phyloP scores from a whole-genome alignment of 2,113 vertebrate species.

The Sinocyclocheilus anshuiensis region DNA sequence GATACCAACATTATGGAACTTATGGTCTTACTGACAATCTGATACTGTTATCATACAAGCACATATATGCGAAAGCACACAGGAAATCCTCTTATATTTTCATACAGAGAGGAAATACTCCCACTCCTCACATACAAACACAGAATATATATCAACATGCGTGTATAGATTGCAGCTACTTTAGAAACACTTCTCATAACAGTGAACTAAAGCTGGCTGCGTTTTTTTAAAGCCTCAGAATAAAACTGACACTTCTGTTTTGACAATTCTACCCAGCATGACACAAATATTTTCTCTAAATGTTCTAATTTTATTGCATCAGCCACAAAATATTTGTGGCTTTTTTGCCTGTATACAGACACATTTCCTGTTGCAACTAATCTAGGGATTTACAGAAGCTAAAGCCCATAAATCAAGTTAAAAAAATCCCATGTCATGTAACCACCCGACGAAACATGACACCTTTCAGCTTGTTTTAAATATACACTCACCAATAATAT shows the following conservation, averaged over 20 bases:
- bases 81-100: background rate
- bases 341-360: background rate
- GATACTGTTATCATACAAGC: slow-evolving; percentile 40
- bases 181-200: background rate
- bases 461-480: slow-evolving; percentile 12
- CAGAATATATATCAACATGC: background rate
- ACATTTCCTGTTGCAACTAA: background rate
- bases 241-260: background rate
- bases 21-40: background rate
- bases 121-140: background rate
- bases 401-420: background rate
- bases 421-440: background rate
- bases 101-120: background rate
- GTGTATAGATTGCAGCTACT: background rate
- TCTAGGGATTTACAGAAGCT: background rate
- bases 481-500: background rate
- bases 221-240: background rate
- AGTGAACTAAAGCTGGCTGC: background rate
- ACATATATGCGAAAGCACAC: slow-evolving; percentile 30
- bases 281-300: background rate
- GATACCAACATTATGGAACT: background rate
- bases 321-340: background rate
- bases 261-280: background rate
- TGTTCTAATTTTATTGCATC: background rate
- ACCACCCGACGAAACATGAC: background rate